phyloP scores from a whole-genome alignment of 2,113 vertebrate genomes.

The Dendrocopos noguchii region DNA sequence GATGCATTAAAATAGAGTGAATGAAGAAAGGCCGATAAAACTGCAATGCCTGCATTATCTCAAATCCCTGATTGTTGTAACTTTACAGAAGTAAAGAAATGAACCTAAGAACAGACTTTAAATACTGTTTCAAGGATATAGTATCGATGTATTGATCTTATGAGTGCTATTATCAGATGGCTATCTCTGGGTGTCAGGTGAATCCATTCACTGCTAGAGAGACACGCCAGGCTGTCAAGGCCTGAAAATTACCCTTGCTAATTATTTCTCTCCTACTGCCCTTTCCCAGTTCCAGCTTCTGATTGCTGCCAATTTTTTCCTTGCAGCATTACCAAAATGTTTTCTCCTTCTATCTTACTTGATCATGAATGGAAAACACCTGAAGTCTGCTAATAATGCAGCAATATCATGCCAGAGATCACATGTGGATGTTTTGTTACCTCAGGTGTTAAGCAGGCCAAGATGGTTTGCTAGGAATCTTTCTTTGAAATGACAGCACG shows the following conservation, averaged over 20 bases:
- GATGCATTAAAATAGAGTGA: constrained; percentile 35
- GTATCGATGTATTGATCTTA: constrained; percentile 57
- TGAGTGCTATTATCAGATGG: constrained; percentile 51
- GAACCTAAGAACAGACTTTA: constrained; percentile 28
- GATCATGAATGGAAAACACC: background rate
- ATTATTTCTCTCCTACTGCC: constrained; percentile 29
- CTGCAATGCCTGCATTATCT: constrained; percentile 44
- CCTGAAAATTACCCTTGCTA: constrained; percentile 39
- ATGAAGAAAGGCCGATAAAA: background rate
- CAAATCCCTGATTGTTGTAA: constrained; percentile 30
- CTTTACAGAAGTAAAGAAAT: constrained; percentile 50
- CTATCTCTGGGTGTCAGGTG: constrained; percentile 42
- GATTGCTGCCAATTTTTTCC: constrained; percentile 3
- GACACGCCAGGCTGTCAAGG: background rate
- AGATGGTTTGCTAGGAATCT: background rate
- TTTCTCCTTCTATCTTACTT: background rate
- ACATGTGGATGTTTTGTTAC: background rate
- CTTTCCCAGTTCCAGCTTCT: background rate
- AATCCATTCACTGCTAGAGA: constrained; percentile 32
- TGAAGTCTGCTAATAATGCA: background rate
- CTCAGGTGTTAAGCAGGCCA: background rate
- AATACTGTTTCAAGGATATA: constrained; percentile 62
- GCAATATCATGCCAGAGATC: background rate
- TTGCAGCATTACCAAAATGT: background rate
- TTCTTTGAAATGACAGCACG: background rate